Evolutionary conservation across 2,888 invertebrate species (phyloP).

Genomic region (Norana najaformis): DNA sequence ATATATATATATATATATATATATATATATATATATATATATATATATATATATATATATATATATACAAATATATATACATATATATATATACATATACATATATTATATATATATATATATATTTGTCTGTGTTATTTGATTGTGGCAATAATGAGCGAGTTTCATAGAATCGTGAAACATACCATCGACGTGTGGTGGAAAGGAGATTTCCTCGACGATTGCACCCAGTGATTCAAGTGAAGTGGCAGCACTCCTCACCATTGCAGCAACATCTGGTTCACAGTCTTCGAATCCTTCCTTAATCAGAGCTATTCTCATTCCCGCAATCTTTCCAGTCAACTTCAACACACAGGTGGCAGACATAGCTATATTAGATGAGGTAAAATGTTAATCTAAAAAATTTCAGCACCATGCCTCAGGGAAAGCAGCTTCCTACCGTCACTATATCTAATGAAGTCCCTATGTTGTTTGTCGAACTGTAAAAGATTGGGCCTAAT

Average conservation of each 20-base stretch:
- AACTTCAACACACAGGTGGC: constrained; percentile 43
- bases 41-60: neutral
- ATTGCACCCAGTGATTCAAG: constrained; percentile 46
- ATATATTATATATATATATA: no score
- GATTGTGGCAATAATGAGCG: neutral
- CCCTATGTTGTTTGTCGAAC: neutral
- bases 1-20: constrained; percentile 13
- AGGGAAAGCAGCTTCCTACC: neutral
- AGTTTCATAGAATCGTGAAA: neutral
- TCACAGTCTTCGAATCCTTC: constrained; percentile 54
- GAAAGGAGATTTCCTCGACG: constrained; percentile 52
- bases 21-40: constrained; percentile 13
- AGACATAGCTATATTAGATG: neutral
- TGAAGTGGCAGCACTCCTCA: constrained; percentile 45
- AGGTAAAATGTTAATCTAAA: neutral
- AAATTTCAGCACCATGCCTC: neutral
- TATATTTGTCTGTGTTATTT: neutral
- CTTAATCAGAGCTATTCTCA: constrained; percentile 51
- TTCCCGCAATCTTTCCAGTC: constrained; percentile 45
- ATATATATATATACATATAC: no score
- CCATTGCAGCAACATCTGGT: constrained; percentile 46
- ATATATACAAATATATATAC: no score
- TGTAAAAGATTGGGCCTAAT: neutral
- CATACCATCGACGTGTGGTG: constrained; percentile 46
- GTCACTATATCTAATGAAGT: neutral